phyloP scores from a whole-genome alignment of 2,113 vertebrate genomes.

The Ciconia maguari region DNA sequence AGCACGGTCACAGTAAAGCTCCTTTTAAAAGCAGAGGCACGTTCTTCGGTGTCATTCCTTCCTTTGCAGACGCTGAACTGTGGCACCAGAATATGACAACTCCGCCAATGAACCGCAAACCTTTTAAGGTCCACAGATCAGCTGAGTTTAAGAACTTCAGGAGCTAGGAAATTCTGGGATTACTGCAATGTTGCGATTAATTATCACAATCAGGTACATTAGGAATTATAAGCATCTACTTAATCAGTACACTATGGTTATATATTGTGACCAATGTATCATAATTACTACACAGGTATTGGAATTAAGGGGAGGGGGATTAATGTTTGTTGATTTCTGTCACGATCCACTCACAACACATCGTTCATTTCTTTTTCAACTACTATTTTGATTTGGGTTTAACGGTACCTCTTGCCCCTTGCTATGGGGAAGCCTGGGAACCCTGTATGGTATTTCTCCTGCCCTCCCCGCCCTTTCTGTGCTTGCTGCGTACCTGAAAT shows the following conservation, averaged over 20 bases:
- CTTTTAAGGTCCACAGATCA: not conserved
- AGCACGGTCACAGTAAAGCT: not conserved
- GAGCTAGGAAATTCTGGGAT: constrained; percentile 1
- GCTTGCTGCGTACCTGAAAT: constrained; percentile 87
- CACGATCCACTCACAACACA: not conserved
- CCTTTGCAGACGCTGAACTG: not conserved
- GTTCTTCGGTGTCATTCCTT: not conserved
- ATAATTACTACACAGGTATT: not conserved
- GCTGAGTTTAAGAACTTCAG: constrained; percentile 69
- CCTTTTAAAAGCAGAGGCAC: not conserved
- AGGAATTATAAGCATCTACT: not conserved
- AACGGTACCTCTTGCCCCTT: not conserved
- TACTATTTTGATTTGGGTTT: not conserved
- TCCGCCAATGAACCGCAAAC: not conserved
- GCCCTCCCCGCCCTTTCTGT: not conserved
- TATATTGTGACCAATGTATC: not conserved
- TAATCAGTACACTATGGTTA: not conserved
- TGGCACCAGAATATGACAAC: not conserved
- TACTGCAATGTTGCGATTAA: not conserved
- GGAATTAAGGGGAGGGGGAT: not conserved
- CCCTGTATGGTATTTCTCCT: not conserved
- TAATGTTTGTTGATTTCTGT: not conserved
- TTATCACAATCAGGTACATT: not conserved
- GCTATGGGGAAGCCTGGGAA: not conserved
- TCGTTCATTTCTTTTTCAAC: not conserved